Evolutionary conservation across 2,888 invertebrate species (phyloP), one percentile per base, ranked within the genome.

Genomic region (Caenorhabditis sinica): DNA sequence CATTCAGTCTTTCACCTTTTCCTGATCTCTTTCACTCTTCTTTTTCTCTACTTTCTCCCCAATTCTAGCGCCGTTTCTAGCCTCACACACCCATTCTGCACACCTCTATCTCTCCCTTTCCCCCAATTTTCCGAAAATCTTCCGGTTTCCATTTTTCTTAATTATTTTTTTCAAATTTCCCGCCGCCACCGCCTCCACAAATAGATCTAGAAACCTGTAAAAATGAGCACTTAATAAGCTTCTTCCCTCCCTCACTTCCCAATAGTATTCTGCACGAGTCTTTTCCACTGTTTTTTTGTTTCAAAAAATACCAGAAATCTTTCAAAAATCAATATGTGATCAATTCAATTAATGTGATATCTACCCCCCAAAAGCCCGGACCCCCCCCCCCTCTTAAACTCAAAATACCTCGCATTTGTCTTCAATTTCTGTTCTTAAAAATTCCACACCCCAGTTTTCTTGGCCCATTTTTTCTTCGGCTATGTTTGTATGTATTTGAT

Each of bases 251-350:
- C n/a, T 17, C 11, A 23, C 60, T 33, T 45, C 11, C n/a, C n/a
- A 43, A 45, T 76, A 76, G 77, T 79, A 79, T 79, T 80, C 49
- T n/a, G 73, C 80, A 80, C 80, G 73, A 66, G 73, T 80, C 25
- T 33, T 30, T 25, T 5, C 28, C 73, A 15, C 30, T n/a, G n/a
- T n/a, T n/a, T n/a, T n/a, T n/a, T n/a, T n/a, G n/a, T n/a, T n/a
- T 58, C 23, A 33, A 11, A 30, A 23, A 23, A 2, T 65, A 51
- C 43, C 45, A 45, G 43, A 30, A 75, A 25, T 49, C 25, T 76
- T 68, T 53, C 43, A 74, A 43, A 40, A 36, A 25, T 4, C 3
- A 28, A 20, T 30, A 60, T 72, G 72, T 72, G 72, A 72, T 72
- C 23, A 40, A 40, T 40, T 40, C 40, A 2, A 45, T 43, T 58